Evolutionary conservation across 2,113 vertebrate genomes (phyloP), one percentile per base, ranked within the genome.

Genomic region (Alectura lathami): DNA sequence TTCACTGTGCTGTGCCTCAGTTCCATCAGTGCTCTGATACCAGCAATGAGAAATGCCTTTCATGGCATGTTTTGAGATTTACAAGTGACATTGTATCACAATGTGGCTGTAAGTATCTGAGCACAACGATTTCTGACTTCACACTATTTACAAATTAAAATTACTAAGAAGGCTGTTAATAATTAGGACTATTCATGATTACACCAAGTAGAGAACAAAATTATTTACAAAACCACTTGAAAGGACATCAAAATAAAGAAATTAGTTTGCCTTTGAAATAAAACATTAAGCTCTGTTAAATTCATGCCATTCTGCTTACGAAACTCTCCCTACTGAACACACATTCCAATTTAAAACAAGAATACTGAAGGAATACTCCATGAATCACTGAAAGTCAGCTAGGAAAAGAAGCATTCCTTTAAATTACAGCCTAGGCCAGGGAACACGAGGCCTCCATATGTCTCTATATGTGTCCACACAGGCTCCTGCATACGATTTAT

Each of bases 391-490:
- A 89, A 94, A 93, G 54, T 34, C 66, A 96, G 54, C 75, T 51
- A 95, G 54, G 26, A 92, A 91, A 40, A 94, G 81, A 93, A 76
- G 26, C 59, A 93, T 96, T 95, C 83, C 79, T 91, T 91, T 91
- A 92, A 97, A 95, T 94, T 67, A 91, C 54, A 94, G 81, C 32
- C 83, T 85, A 69, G 73, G 81, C 67, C 86, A 70, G 60, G 72
- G 73, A 97, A 97, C 97, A 97, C 88, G 0, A 96, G 95, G 96
- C 95, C 86, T 95, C 96, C 97, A 95, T 97, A 96, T 96, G 96
- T 97, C 90, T 97, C 91, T 94, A 74, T 96, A 97, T 89, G 95
- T 74, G 92, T 97, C 94, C 93, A 88, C 79, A 62, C 88, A 92
- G 66, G 59, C 79, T 95, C 83, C 84, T 91, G 85, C 67, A 34